These are phyloP conservation scores for Poeciliopsis turneri DNA, from an alignment of 2,797 vertebrate genomes.

Conservation along the genomic window DNA sequence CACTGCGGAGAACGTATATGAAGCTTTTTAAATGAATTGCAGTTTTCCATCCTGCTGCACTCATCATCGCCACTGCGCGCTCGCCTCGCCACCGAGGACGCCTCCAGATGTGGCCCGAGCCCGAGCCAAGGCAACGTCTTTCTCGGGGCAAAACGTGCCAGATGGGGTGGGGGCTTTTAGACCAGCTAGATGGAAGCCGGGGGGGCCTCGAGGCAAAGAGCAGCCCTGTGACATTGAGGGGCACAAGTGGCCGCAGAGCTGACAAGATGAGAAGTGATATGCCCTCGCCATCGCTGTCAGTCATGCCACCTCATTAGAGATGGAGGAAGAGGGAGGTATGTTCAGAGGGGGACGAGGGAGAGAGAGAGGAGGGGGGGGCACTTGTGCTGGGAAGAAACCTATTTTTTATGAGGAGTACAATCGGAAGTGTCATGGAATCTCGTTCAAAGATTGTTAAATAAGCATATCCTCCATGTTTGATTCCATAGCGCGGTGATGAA, in stretches of 20 bases:
- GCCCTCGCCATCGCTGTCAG: slow-evolving; percentile 75
- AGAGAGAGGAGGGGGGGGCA: slow-evolving; percentile 6
- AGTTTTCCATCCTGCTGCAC: slow-evolving; percentile 30
- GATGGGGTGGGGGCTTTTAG: slow-evolving; percentile 55
- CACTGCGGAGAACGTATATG: slow-evolving; percentile 46
- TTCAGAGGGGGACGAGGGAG: slow-evolving; percentile 19
- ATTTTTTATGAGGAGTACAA: slow-evolving; percentile 50
- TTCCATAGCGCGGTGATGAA: slow-evolving; percentile 32
- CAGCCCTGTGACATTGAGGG: slow-evolving; percentile 78
- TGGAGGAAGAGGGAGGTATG: slow-evolving; percentile 16
- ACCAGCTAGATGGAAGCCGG: slow-evolving; percentile 62
- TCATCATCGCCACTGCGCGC: slow-evolving; percentile 26
- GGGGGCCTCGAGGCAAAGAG: slow-evolving; percentile 66
- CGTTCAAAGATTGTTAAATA: slow-evolving; percentile 60
- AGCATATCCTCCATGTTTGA: slow-evolving; percentile 49
- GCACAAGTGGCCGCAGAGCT: slow-evolving; percentile 73
- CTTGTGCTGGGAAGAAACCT: slow-evolving; percentile 41
- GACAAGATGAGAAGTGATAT: slow-evolving; percentile 81
- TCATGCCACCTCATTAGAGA: slow-evolving; percentile 79
- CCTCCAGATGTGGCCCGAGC: slow-evolving; percentile 61
- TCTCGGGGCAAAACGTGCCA: slow-evolving; percentile 62
- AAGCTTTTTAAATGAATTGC: slow-evolving; percentile 58
- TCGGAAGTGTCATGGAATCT: slow-evolving; percentile 51
- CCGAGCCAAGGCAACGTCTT: slow-evolving; percentile 37
- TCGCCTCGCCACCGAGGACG: slow-evolving; percentile 34